Evolutionary conservation across 2,113 vertebrate genomes (phyloP).

Genomic region (Todiramphus chloris): DNA sequence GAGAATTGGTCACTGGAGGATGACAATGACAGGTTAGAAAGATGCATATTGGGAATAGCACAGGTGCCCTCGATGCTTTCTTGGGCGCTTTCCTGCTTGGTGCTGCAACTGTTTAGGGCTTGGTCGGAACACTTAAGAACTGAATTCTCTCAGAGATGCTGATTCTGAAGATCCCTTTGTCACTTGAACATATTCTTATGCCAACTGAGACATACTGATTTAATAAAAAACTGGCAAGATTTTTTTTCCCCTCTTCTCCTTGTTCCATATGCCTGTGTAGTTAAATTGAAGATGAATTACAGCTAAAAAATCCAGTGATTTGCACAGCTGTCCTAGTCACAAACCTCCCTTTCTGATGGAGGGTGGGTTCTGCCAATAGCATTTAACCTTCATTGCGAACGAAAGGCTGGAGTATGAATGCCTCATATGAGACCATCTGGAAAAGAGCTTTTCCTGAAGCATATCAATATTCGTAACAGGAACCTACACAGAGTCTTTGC

Average conservation of each 20-base stretch:
- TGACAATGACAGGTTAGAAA: neutral
- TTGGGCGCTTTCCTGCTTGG: neutral
- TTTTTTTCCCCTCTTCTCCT: neutral
- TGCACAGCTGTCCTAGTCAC: neutral
- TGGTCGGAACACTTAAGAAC: neutral
- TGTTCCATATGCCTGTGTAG: neutral
- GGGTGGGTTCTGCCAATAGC: neutral
- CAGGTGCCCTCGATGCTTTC: neutral
- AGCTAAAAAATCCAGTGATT: neutral
- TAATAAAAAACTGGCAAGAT: neutral
- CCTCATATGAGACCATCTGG: neutral
- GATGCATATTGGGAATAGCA: neutral
- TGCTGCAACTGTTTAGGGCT: neutral
- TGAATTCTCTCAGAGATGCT: neutral
- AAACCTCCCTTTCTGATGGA: neutral
- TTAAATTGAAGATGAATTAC: neutral
- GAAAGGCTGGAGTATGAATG: neutral
- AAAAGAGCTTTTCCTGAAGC: neutral
- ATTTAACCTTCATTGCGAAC: neutral
- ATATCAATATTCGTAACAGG: conserved; percentile 1
- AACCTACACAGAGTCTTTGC: neutral
- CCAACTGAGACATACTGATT: neutral
- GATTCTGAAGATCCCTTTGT: neutral
- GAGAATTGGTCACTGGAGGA: neutral
- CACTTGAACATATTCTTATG: neutral